phyloP scores from a whole-genome alignment of 2,797 vertebrate genomes.

The Anabacerthia variegaticeps region DNA sequence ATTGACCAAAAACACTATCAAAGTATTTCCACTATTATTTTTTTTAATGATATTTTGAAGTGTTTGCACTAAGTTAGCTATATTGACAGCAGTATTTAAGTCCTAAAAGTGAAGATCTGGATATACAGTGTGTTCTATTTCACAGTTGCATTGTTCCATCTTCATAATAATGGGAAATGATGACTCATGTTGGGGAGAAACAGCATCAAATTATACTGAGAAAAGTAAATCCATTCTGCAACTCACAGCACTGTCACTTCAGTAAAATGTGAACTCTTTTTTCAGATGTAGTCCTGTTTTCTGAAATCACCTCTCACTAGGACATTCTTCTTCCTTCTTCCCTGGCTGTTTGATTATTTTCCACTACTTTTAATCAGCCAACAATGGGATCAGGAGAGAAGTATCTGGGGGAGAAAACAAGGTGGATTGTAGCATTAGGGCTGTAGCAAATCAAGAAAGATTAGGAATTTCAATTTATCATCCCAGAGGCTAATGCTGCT shows the following conservation, averaged over 20 bases:
- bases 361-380: not conserved
- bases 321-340: not conserved
- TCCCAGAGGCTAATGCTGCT: not conserved
- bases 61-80: not conserved
- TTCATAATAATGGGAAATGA: not conserved
- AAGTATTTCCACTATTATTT: not conserved
- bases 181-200: not conserved
- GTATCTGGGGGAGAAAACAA: not conserved
- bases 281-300: not conserved
- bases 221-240: not conserved
- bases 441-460: not conserved
- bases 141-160: not conserved
- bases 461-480: not conserved
- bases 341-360: not conserved
- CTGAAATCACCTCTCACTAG: not conserved
- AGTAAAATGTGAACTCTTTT: not conserved
- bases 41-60: not conserved
- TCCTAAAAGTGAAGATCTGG: not conserved
- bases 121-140: not conserved
- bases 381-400: not conserved
- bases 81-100: not conserved
- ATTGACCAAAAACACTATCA: accelerated
- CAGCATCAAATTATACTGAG: not conserved
- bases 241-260: not conserved
- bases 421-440: not conserved